These are phyloP conservation scores for Oncorhynchus mykiss DNA, from an alignment of 2,113 vertebrate species.

Conservation along the genomic window DNA sequence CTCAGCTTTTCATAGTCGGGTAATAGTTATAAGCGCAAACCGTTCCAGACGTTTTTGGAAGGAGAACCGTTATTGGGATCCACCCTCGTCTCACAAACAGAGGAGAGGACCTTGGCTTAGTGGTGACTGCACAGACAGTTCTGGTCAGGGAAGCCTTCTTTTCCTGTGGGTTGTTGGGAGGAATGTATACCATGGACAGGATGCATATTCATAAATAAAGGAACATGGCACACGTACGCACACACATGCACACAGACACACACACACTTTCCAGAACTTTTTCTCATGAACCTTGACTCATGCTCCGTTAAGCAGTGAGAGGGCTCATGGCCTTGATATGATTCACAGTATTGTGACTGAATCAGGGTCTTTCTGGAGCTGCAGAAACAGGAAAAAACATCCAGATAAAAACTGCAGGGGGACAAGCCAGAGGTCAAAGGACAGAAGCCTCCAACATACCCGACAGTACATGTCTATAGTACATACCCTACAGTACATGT, in stretches of 20 bases:
- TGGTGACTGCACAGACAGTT: neutral
- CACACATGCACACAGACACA: neutral
- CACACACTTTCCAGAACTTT: slow-evolving; percentile 28
- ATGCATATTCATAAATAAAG: neutral
- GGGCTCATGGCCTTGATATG: slow-evolving; percentile 39
- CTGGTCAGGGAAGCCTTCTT: neutral
- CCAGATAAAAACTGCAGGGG: slow-evolving; percentile 36
- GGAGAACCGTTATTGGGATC: no score
- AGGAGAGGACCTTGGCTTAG: neutral
- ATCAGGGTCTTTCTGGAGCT: slow-evolving; percentile 29
- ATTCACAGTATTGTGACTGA: slow-evolving; percentile 40
- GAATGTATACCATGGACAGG: no score
- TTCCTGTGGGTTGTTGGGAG: neutral
- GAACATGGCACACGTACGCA: neutral
- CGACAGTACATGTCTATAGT: no score
- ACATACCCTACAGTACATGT: no score
- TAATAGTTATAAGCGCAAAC: no score
- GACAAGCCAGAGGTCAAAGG: slow-evolving; percentile 11
- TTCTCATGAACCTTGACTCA: slow-evolving; percentile 63
- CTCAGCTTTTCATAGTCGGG: no score
- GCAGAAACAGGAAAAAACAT: slow-evolving; percentile 53
- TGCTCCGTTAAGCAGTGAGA: slow-evolving; percentile 40
- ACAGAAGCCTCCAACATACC: neutral
- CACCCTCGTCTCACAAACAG: no score
- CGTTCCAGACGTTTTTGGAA: no score